phyloP scores from a whole-genome alignment of 1,140 invertebrate species.

The Planococcus citri region DNA sequence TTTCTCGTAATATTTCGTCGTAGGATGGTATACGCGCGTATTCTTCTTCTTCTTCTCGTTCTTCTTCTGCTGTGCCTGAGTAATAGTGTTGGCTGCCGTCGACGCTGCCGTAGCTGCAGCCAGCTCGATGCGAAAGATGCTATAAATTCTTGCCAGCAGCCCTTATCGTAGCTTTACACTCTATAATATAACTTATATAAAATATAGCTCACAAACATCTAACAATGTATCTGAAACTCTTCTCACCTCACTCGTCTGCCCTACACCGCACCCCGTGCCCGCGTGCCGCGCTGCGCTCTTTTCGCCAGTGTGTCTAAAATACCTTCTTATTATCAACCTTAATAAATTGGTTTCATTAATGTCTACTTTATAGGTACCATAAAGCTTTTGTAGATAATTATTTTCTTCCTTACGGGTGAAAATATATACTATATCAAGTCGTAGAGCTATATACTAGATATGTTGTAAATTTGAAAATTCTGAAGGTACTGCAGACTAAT shows the following conservation, averaged over 20 bases:
- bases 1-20: conserved; percentile 15
- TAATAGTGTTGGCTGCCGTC: too few relatives aligned
- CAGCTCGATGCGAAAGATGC: neutral
- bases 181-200: conserved; percentile 17
- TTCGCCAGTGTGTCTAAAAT: neutral
- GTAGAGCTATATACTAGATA: too few relatives aligned
- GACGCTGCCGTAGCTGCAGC: neutral
- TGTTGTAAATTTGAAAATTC: conserved; percentile 20
- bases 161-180: conserved; percentile 18
- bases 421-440: conserved; percentile 14
- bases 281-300: too few relatives aligned
- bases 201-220: conserved; percentile 15
- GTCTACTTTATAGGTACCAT: conserved; percentile 8
- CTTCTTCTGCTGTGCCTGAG: too few relatives aligned
- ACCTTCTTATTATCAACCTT: conserved; percentile 16
- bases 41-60: neutral
- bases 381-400: conserved; percentile 19
- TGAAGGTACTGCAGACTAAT: conserved; percentile 17
- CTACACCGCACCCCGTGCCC: too few relatives aligned
- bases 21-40: too few relatives aligned
- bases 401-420: conserved; percentile 14
- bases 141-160: conserved; percentile 17
- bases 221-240: conserved; percentile 5
- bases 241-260: neutral
- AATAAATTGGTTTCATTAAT: conserved; percentile 20